Conservation (phyloP, 2,888 invertebrate genomes). For the Clostera curtula region DNA sequence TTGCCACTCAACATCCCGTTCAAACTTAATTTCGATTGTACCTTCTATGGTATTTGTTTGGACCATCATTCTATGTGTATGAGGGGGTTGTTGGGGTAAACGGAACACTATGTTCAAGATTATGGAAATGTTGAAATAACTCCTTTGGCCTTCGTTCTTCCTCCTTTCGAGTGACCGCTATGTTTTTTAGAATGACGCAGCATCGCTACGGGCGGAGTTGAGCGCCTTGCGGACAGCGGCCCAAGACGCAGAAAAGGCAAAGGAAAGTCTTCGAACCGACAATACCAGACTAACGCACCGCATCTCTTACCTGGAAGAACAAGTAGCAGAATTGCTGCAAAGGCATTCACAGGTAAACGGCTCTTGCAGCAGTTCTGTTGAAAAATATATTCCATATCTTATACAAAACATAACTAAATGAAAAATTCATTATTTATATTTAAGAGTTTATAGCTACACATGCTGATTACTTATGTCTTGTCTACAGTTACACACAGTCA, state of each 20-base stretch:
- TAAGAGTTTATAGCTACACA: too few relatives aligned
- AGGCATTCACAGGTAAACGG: constrained; percentile 49
- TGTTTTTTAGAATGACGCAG: constrained; percentile 69
- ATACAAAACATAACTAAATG: background rate
- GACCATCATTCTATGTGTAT: too few relatives aligned
- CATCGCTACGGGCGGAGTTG: constrained; percentile 73
- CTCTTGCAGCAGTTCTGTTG: background rate
- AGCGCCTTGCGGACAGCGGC: constrained; percentile 75
- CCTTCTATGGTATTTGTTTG: too few relatives aligned
- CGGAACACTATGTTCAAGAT: too few relatives aligned
- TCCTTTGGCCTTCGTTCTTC: too few relatives aligned
- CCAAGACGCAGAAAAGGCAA: constrained; percentile 77
- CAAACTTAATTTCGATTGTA: too few relatives aligned
- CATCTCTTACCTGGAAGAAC: constrained; percentile 92
- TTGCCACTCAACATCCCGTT: too few relatives aligned
- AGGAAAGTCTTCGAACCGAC: constrained; percentile 81
- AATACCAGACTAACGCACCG: constrained; percentile 90
- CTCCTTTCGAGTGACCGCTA: too few relatives aligned
- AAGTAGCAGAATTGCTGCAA: constrained; percentile 79
- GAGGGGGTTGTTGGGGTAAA: too few relatives aligned
- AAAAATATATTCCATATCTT: background rate
- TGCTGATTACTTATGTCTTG: constrained; percentile 7
- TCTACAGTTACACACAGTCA: constrained; percentile 49
- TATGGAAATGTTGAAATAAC: too few relatives aligned
- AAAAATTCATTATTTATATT: too few relatives aligned